These are phyloP conservation scores for Drosophila albomicans DNA, from an alignment of 1,140 invertebrate genomes.

Conservation along the genomic window DNA sequence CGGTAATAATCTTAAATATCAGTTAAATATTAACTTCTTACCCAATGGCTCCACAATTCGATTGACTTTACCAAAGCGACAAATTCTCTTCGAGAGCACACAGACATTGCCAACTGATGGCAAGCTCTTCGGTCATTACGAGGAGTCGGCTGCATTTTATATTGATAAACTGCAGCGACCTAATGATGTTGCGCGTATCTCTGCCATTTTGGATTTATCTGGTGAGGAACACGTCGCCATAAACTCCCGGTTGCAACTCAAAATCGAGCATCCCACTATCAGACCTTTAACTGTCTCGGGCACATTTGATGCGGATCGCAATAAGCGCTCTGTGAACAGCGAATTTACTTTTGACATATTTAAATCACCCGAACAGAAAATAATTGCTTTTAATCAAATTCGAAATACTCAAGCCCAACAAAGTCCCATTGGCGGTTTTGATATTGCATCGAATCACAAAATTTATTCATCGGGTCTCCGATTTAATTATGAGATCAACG, in stretches of 20 bases:
- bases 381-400: conserved; percentile 81
- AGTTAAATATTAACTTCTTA: conserved; percentile 88
- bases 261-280: conserved; percentile 88
- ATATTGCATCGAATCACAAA: conserved; percentile 53
- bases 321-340: conserved; percentile 83
- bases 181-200: conserved; percentile 85
- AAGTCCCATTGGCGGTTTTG: conserved; percentile 55
- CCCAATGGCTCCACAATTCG: conserved; percentile 87
- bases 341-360: conserved; percentile 88
- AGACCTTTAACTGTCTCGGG: conserved; percentile 86
- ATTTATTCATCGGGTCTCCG: conserved; percentile 66
- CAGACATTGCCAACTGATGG: conserved; percentile 84
- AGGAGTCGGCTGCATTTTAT: conserved; percentile 87
- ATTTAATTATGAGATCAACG: conserved; percentile 63
- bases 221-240: conserved; percentile 85
- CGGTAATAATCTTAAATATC: conserved; percentile 89
- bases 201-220: conserved; percentile 53
- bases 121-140: conserved; percentile 78
- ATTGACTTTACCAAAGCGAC: conserved; percentile 88
- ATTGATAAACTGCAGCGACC: conserved; percentile 90
- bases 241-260: conserved; percentile 86
- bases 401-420: conserved; percentile 37
- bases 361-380: conserved; percentile 87
- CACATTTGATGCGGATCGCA: conserved; percentile 84
- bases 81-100: conserved; percentile 87